Conservation (phyloP, 1,140 invertebrate species). For the Mizuhopecten yessoensis region DNA sequence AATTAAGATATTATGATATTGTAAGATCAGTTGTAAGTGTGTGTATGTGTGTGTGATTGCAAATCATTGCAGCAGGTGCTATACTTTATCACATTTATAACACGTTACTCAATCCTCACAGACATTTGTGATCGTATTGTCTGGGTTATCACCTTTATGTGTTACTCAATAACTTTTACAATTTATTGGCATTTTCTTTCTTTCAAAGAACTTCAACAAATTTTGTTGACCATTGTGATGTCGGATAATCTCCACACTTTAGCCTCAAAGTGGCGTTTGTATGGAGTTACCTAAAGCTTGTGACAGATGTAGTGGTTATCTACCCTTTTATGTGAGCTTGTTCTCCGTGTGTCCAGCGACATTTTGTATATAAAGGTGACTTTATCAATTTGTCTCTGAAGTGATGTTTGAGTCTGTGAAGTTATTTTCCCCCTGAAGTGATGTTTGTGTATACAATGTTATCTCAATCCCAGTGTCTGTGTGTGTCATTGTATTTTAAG, state of each 20-base stretch:
- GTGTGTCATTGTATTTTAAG: no score
- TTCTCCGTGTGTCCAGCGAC: not conserved
- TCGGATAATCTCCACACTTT: not conserved
- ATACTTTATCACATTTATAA: slow-evolving; percentile 28
- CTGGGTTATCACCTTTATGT: no score
- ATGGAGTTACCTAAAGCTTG: not conserved
- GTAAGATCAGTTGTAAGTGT: not conserved
- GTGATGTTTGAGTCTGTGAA: not conserved
- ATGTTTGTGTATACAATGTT: slow-evolving; percentile 27
- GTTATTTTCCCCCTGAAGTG: not conserved
- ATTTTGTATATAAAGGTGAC: not conserved
- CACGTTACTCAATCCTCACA: not conserved
- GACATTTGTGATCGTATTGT: not conserved
- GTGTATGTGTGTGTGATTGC: not conserved
- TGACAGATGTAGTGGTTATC: not conserved
- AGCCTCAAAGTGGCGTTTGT: not conserved
- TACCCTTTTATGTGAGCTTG: not conserved
- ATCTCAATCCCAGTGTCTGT: not conserved
- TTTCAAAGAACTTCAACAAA: not conserved
- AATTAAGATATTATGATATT: not conserved
- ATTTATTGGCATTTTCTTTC: not conserved
- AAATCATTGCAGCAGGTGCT: slow-evolving; percentile 23
- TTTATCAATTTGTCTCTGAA: not conserved
- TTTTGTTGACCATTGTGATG: not conserved
- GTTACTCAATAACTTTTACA: not conserved